Evolutionary conservation across 2,113 vertebrate genomes (phyloP).

Genomic region (Grallaria varia): DNA sequence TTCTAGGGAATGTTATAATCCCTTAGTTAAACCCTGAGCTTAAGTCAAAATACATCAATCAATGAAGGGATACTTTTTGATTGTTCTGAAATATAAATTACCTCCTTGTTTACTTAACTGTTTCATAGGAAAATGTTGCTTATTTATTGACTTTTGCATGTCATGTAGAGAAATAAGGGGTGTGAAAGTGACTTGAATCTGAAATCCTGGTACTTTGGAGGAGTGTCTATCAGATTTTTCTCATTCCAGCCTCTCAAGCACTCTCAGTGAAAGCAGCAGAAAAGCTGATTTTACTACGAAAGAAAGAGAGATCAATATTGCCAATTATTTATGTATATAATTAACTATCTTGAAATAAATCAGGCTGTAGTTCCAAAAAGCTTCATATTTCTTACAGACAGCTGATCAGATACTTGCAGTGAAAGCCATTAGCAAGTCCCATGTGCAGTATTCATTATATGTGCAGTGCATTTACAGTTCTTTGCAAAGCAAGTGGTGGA

Average conservation of each 20-base stretch:
- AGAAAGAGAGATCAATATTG: background rate
- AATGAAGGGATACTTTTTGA: background rate
- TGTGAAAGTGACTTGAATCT: background rate
- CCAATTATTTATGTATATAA: constrained; percentile 40
- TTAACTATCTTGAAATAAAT: constrained; percentile 22
- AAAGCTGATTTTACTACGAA: background rate
- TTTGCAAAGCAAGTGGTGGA: background rate
- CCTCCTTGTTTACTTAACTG: background rate
- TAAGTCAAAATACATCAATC: constrained; percentile 18
- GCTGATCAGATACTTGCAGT: background rate
- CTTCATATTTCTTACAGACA: constrained; percentile 32
- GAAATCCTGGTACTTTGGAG: background rate
- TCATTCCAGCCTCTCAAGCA: background rate
- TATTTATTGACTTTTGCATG: background rate
- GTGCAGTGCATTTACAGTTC: background rate
- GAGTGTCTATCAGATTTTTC: background rate
- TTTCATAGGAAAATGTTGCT: background rate
- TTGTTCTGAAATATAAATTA: background rate
- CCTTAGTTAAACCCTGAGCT: background rate
- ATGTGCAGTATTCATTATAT: background rate
- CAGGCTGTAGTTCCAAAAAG: background rate
- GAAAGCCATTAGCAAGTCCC: constrained; percentile 21
- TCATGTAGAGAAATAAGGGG: background rate
- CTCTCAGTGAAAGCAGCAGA: background rate
- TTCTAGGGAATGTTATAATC: constrained; percentile 3